These are phyloP conservation scores for Lagothrix lagotricha DNA, from an alignment of 2,797 vertebrate genomes.

Conservation along the genomic window DNA sequence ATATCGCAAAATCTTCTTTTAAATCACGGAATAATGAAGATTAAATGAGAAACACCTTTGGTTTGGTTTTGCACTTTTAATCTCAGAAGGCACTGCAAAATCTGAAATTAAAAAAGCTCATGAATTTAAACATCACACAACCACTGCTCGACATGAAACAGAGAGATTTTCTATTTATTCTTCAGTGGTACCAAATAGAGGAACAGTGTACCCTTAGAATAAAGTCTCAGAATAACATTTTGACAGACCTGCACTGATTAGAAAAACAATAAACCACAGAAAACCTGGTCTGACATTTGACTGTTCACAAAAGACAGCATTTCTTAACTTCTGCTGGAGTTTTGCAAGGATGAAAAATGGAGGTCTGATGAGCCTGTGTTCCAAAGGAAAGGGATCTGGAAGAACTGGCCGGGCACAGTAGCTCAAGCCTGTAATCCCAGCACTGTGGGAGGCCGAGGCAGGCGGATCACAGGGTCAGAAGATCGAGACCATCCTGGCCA, in stretches of 20 bases:
- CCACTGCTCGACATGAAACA: not conserved
- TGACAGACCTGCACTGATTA: slow-evolving; percentile 24
- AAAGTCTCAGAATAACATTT: slow-evolving; percentile 13
- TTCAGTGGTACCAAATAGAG: not conserved
- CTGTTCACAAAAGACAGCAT: not conserved
- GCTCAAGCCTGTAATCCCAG: no score
- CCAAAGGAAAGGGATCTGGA: slow-evolving; percentile 7
- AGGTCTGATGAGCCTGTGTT: slow-evolving; percentile 27
- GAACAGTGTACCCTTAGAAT: not conserved
- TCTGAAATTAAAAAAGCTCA: slow-evolving; percentile 3
- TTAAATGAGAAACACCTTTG: not conserved
- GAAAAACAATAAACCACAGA: slow-evolving; percentile 40
- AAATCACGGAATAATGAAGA: not conserved
- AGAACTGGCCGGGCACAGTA: no score
- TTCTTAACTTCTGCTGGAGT: slow-evolving; percentile 10
- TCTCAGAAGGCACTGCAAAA: not conserved
- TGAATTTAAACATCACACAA: not conserved
- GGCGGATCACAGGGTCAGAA: no score
- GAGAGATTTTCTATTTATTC: not conserved
- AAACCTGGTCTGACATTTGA: not conserved
- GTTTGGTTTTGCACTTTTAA: slow-evolving; percentile 42
- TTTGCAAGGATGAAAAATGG: slow-evolving; percentile 18
- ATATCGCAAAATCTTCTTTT: slow-evolving; percentile 1
- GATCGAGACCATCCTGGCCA: no score
- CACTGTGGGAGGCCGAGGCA: no score